Conservation (phyloP, 2,113 vertebrate genomes). For the Corynorhinus townsendii region DNA sequence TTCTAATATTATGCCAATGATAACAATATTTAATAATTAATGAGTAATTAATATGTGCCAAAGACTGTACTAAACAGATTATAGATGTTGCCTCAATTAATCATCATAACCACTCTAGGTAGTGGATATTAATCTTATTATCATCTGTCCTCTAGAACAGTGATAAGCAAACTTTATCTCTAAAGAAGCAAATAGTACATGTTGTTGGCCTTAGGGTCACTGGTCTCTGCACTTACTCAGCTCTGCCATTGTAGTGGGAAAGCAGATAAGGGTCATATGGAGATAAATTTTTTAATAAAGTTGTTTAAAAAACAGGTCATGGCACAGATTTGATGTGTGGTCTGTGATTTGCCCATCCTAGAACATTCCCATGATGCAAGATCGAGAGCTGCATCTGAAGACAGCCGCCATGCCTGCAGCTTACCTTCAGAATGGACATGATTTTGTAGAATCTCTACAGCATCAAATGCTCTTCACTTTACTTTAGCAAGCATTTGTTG, state of each 20-base stretch:
- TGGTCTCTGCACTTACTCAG: background rate
- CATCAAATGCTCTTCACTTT: background rate
- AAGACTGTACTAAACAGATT: background rate
- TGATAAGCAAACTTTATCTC: background rate
- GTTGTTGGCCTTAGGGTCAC: background rate
- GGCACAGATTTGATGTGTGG: background rate
- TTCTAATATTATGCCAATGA: background rate
- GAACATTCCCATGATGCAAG: background rate
- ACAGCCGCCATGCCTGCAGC: accelerated
- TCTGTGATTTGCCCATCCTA: background rate
- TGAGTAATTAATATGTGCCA: background rate
- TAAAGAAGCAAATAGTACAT: background rate
- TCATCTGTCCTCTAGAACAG: background rate
- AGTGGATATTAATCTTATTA: background rate
- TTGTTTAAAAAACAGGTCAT: background rate
- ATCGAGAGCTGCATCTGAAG: background rate
- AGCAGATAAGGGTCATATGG: background rate
- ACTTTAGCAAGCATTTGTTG: background rate
- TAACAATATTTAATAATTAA: background rate
- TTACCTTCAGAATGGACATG: background rate
- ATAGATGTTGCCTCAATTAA: background rate
- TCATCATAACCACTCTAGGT: background rate
- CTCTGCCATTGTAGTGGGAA: background rate
- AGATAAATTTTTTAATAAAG: background rate
- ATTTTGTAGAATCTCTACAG: background rate